Evolutionary conservation across 1,140 invertebrate genomes (phyloP).

Genomic region (Eueides isabella): DNA sequence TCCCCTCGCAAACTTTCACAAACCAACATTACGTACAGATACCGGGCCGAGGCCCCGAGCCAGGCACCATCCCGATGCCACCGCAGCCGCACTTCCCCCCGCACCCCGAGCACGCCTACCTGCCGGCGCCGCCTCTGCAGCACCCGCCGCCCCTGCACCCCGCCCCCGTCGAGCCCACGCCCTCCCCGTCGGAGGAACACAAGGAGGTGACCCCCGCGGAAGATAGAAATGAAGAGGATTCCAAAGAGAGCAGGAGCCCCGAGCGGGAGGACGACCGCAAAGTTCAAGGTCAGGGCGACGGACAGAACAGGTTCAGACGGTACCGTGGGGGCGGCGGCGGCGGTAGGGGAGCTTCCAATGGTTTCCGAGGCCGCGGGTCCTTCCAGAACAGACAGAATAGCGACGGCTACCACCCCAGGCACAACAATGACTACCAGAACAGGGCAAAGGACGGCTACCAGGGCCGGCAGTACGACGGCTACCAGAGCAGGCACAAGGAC

Average conservation of each 20-base stretch:
- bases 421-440: slow-evolving; percentile 63
- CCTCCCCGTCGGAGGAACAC: slow-evolving; percentile 45
- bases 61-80: slow-evolving; percentile 61
- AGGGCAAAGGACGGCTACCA: slow-evolving; percentile 63
- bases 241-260: slow-evolving; percentile 63
- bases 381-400: slow-evolving; percentile 61
- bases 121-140: slow-evolving; percentile 47
- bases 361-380: slow-evolving; percentile 67
- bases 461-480: slow-evolving; percentile 64
- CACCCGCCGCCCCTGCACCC: slow-evolving; percentile 42
- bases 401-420: slow-evolving; percentile 58
- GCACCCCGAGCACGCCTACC: slow-evolving; percentile 58
- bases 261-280: slow-evolving; percentile 65
- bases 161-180: slow-evolving; percentile 30
- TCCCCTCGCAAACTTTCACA: slow-evolving; percentile 90
- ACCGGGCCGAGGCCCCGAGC: slow-evolving; percentile 59
- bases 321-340: slow-evolving; percentile 58
- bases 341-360: slow-evolving; percentile 62
- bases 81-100: slow-evolving; percentile 70
- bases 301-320: slow-evolving; percentile 63
- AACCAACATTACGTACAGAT: slow-evolving; percentile 87
- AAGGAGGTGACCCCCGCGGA: slow-evolving; percentile 45
- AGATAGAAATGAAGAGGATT: slow-evolving; percentile 58
- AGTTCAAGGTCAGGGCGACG: slow-evolving; percentile 71
- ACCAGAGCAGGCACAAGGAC: slow-evolving; percentile 68